These are phyloP conservation scores for Hexactinellida sp. DNA, from an alignment of 37 sponge, comb jelly and placozoan species.

Conservation along the genomic window DNA sequence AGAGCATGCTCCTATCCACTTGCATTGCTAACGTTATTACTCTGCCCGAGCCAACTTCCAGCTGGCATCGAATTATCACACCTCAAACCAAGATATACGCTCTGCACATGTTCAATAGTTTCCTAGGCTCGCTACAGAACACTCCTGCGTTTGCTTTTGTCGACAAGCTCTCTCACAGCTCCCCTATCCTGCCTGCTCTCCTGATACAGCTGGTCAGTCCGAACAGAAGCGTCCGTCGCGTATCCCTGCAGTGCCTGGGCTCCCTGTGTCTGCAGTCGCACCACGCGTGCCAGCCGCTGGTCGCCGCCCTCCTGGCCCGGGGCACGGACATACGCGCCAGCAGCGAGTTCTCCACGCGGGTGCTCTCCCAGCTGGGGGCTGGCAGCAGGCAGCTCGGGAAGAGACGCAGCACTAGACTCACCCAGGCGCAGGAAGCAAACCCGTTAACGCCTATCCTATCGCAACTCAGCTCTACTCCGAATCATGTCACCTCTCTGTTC, in stretches of 20 bases:
- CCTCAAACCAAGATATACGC: not conserved
- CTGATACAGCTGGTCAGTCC: not conserved
- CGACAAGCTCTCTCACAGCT: not conserved
- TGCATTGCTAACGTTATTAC: not conserved
- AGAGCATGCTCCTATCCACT: not conserved
- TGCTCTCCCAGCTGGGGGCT: not conserved
- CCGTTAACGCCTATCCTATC: not conserved
- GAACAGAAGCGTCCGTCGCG: not conserved
- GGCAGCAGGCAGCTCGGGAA: not conserved
- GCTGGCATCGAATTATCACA: not conserved
- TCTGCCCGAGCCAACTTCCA: not conserved
- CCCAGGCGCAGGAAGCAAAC: not conserved
- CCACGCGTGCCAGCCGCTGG: not conserved
- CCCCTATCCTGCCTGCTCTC: not conserved
- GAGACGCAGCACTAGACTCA: not conserved
- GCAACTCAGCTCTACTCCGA: not conserved
- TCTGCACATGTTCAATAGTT: not conserved
- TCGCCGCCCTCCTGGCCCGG: not conserved
- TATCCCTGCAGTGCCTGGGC: not conserved
- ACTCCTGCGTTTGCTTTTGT: not conserved
- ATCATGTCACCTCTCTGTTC: not conserved
- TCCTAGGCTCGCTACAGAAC: not conserved
- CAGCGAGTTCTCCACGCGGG: not conserved
- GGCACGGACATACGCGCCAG: not conserved
- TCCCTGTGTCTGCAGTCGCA: not conserved